phyloP scores from a whole-genome alignment of 2,888 invertebrate species.

The Enoplolaimus lenunculus region DNA sequence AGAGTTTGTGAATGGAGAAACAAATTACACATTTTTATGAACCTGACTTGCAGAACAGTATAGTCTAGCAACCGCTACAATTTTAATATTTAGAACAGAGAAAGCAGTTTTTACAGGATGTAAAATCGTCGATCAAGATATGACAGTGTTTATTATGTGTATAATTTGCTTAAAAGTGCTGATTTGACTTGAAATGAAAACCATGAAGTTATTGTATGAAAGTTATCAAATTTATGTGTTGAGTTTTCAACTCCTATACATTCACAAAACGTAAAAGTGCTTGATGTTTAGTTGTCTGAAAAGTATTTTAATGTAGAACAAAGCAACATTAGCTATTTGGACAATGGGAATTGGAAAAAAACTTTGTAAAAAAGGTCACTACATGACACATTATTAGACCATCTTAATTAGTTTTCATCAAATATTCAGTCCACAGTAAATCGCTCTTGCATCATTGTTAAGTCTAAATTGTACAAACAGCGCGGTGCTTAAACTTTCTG shows the following conservation, averaged over 20 bases:
- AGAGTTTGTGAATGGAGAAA: too few species aligned
- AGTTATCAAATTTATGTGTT: too few species aligned
- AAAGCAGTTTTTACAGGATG: too few species aligned
- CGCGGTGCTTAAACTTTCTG: background rate
- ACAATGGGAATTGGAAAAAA: background rate
- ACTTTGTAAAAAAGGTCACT: background rate
- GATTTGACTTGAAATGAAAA: too few species aligned
- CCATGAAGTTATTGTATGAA: too few species aligned
- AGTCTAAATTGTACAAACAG: background rate
- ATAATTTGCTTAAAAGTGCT: too few species aligned
- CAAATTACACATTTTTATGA: too few species aligned
- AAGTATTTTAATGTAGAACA: background rate
- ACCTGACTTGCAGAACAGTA: too few species aligned
- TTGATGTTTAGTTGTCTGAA: background rate
- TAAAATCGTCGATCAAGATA: too few species aligned
- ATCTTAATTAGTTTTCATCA: background rate
- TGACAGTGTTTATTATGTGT: too few species aligned
- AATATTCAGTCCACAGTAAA: background rate
- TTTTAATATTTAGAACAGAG: too few species aligned
- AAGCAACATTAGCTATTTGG: background rate
- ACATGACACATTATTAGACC: background rate
- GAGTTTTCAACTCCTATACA: background rate
- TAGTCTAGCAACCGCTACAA: too few species aligned
- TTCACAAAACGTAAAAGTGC: background rate
- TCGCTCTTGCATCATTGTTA: background rate